These are phyloP conservation scores for Ophion ellenae DNA, from an alignment of 2,888 invertebrate species.

Conservation along the genomic window DNA sequence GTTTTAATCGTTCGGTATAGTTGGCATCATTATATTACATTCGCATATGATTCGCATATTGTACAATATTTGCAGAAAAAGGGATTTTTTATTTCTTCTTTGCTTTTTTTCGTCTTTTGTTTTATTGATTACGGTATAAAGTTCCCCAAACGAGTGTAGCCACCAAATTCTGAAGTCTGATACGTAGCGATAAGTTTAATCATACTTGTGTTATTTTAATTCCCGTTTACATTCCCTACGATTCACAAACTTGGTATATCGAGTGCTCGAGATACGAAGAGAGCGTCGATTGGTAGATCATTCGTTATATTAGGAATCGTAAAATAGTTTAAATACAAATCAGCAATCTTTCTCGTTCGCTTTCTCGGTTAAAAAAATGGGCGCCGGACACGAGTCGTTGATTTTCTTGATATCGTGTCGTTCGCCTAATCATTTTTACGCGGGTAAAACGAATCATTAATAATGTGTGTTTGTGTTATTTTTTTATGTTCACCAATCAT, in stretches of 20 bases:
- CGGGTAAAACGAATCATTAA: constrained; percentile 78
- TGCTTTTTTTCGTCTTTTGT: constrained; percentile 23
- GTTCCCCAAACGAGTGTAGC: constrained; percentile 73
- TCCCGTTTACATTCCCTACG: constrained; percentile 50
- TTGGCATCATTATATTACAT: constrained; percentile 79
- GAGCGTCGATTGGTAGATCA: constrained; percentile 73
- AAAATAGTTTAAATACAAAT: constrained; percentile 82
- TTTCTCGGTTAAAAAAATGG: constrained; percentile 56
- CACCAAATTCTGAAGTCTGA: constrained; percentile 60
- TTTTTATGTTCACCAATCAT: constrained; percentile 77
- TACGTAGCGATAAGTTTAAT: constrained; percentile 58
- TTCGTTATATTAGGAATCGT: constrained; percentile 78
- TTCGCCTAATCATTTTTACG: constrained; percentile 72
- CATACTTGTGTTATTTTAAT: constrained; percentile 53
- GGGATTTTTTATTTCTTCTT: constrained; percentile 71
- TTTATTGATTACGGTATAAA: constrained; percentile 75
- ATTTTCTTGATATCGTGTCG: constrained; percentile 53
- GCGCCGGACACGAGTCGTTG: constrained; percentile 58
- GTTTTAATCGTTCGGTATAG: constrained; percentile 67
- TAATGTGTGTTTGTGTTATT: constrained; percentile 68
- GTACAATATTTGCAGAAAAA: constrained; percentile 79
- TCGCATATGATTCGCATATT: constrained; percentile 81
- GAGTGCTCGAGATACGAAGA: constrained; percentile 70
- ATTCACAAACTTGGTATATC: constrained; percentile 48
- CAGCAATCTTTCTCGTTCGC: constrained; percentile 57